Evolutionary conservation across 2,888 invertebrate genomes (phyloP), one percentile per base, ranked within the genome.

Genomic region (Odontocolon sp.): DNA sequence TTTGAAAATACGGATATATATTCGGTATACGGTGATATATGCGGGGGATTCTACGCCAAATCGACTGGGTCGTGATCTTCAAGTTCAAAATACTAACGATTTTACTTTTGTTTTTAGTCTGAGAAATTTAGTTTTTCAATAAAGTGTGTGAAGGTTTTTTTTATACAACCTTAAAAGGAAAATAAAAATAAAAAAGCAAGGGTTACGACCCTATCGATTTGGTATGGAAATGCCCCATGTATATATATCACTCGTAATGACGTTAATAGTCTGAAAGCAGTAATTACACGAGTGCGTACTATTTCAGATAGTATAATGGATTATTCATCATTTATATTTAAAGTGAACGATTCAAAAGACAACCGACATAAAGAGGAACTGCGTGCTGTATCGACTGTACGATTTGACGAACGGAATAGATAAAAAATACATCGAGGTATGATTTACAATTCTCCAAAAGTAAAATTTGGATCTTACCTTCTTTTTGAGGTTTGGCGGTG

Each of bases 401-500:
- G 6, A 4, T 23, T 61, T 11, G 18, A 1, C 31, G 31, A 36
- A 56, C 9, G n/a, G 3, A 45, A 31, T 14, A 33, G 21, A 50
- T 50, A 3, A 26, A 26, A 50, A 26, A 6, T 45, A 31, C 31
- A 6, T 21, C 5, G 33, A 14, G n/a, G n/a, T n/a, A n/a, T n/a
- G n/a, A n/a, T n/a, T 14, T 26, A 31, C n/a, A 42, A 18, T 36
- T 50, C 33, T 45, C 2, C 16, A 6, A 28, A 67, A 50, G 21
- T 64, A 70, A 56, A 36, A 42, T 16, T 47, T 33, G 4, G 38
- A 28, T 40, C 91, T 91, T 92, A 94, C 94, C 92, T 93, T 94
- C 92, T 93, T 94, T 92, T 93, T 93, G 91, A 93, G 92, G 87
- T 92, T 92, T 91, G 91, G 91, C 92, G 91, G 92, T 91, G 91